phyloP scores from a whole-genome alignment of 2,888 invertebrate genomes.

The Coelopa pilipes region DNA sequence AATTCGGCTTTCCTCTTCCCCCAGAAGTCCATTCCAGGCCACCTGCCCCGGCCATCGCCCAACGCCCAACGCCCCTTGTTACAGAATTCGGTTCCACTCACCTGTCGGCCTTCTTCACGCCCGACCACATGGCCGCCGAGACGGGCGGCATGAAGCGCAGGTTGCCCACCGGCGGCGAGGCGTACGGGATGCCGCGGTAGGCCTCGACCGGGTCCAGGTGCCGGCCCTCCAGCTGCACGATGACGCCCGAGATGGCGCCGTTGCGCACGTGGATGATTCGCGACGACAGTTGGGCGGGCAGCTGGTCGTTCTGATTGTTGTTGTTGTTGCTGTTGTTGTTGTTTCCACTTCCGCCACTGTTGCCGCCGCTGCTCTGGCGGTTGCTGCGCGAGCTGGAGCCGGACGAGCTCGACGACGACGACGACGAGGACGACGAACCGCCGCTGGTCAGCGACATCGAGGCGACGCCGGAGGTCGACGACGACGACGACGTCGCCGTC shows the following conservation, averaged over 20 bases:
- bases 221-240: conserved; percentile 83
- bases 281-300: conserved; percentile 73
- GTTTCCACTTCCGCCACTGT: conserved; percentile 43
- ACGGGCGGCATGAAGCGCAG: conserved; percentile 97
- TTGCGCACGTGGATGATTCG: conserved; percentile 89
- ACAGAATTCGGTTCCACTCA: conserved; percentile 50
- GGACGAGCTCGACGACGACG: conserved; percentile 39
- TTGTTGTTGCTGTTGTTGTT: conserved; percentile 47
- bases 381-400: conserved; percentile 43
- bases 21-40: too few relatives aligned
- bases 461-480: conserved; percentile 31
- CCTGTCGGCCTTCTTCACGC: conserved; percentile 86
- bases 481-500: conserved; percentile 39
- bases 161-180: conserved; percentile 88
- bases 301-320: conserved; percentile 63
- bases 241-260: conserved; percentile 86
- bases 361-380: conserved; percentile 46
- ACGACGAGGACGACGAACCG: conserved; percentile 42
- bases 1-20: too few relatives aligned
- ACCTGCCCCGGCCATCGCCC: neutral
- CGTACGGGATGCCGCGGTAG: conserved; percentile 94
- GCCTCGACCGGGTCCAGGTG: conserved; percentile 90
- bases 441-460: conserved; percentile 10
- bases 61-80: neutral
- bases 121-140: conserved; percentile 91